phyloP scores from a whole-genome alignment of 1,140 invertebrate species.

The Drosophila tsacasi region DNA sequence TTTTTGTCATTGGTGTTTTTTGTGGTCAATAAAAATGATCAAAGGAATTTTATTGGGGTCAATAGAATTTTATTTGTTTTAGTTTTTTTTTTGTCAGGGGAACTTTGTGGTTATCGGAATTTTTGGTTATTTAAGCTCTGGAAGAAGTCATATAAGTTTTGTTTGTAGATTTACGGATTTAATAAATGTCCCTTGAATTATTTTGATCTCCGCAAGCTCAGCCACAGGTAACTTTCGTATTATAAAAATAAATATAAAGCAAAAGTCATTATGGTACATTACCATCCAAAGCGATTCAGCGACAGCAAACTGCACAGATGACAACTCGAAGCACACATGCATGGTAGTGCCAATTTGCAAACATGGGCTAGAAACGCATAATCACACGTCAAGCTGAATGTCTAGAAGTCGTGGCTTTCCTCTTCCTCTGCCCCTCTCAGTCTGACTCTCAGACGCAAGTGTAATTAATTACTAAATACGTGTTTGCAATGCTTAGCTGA shows the following conservation, averaged over 20 bases:
- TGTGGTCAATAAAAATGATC: background rate
- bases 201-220: background rate
- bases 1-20: background rate
- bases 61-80: too few species aligned
- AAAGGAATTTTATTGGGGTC: background rate
- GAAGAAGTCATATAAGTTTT: too few species aligned
- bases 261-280: background rate
- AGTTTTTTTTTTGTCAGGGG: too few species aligned
- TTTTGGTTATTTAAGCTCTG: too few species aligned
- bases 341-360: conserved; percentile 56
- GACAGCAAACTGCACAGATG: conserved; percentile 17
- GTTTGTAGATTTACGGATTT: too few species aligned
- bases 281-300: background rate
- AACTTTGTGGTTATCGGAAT: too few species aligned
- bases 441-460: conserved; percentile 46
- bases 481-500: conserved; percentile 65
- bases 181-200: too few species aligned
- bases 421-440: background rate
- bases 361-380: conserved; percentile 59
- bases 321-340: conserved; percentile 16
- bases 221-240: background rate
- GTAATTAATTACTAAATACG: conserved; percentile 80
- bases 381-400: conserved; percentile 63
- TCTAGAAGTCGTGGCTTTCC: conserved; percentile 37
- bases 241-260: background rate